Evolutionary conservation across 2,888 invertebrate species (phyloP), one percentile per base, ranked within the genome.

Genomic region (Monochamus alternatus): DNA sequence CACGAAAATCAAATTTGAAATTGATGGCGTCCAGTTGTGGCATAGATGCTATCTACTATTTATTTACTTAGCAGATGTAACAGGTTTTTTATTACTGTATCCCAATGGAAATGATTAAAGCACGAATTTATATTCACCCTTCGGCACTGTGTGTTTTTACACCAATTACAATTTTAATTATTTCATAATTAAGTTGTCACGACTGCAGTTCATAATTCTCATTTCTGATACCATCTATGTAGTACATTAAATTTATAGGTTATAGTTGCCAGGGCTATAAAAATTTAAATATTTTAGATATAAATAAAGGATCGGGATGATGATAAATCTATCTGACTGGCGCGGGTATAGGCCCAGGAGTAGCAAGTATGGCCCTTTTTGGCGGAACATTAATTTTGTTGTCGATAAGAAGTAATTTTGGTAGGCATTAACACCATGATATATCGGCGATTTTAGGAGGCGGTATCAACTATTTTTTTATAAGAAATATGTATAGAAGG

Each of bases 151-250:
- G 55, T 72, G 67, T 78, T 80, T 78, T 78, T 72, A 74, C 80
- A 77, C 76, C 77, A 76, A 77, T 78, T 80, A 80, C 58, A 72
- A 78, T 76, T 78, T 77, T 76, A 74, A 80, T 78, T 78, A 70
- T 76, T 78, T 73, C 73, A 60, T 78, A 76, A 80, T 80, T 78
- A 78, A 78, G 74, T 78, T 78, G 80, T 80, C 80, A 75, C 67
- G 77, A 59, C 75, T 67, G 69, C 70, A 70, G 74, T 78, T 74
- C 74, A 77, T 80, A 78, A 80, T 77, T 73, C 71, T 74, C 67
- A 72, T 65, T 63, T 55, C 44, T 31, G 74, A 76, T 76, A 71
- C 12, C 55, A 68, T 68, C 59, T 55, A 67, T 51, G 47, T 3
- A 5, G 12, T 4, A 47, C 30, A 47, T 47, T 65, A 65, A 65